These are phyloP conservation scores for Lycocerus yunnanus DNA, from an alignment of 2,888 invertebrate species.

Conservation along the genomic window DNA sequence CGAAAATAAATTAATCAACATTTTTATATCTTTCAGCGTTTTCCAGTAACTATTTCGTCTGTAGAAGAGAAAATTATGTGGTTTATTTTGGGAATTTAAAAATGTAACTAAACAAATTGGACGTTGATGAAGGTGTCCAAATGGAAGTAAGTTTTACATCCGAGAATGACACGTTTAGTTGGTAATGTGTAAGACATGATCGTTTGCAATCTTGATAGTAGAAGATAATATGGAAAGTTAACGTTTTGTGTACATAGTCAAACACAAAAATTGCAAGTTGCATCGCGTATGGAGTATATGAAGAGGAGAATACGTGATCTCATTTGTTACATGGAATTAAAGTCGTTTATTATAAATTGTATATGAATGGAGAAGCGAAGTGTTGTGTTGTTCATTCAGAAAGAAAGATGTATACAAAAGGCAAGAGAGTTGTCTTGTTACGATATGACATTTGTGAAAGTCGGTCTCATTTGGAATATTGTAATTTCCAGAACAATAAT, in stretches of 20 bases:
- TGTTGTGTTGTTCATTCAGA: constrained; percentile 15
- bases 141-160: background rate
- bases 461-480: constrained; percentile 29
- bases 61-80: too few relatives aligned
- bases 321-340: constrained; percentile 34
- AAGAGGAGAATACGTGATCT: constrained; percentile 33
- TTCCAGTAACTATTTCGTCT: too few relatives aligned
- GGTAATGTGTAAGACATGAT: background rate
- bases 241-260: background rate
- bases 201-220: background rate
- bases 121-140: background rate
- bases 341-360: constrained; percentile 36
- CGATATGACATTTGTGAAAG: constrained; percentile 29
- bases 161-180: background rate
- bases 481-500: constrained; percentile 31
- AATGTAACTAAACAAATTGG: background rate
- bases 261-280: constrained; percentile 21
- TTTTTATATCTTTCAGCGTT: too few relatives aligned
- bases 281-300: constrained; percentile 23
- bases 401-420: constrained; percentile 11
- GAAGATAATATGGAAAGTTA: background rate
- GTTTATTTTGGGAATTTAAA: too few relatives aligned
- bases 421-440: constrained; percentile 22
- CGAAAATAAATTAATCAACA: too few relatives aligned
- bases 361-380: constrained; percentile 24